These are phyloP conservation scores for Sebastes taczanowskii DNA, from an alignment of 2,797 vertebrate genomes.

Conservation along the genomic window DNA sequence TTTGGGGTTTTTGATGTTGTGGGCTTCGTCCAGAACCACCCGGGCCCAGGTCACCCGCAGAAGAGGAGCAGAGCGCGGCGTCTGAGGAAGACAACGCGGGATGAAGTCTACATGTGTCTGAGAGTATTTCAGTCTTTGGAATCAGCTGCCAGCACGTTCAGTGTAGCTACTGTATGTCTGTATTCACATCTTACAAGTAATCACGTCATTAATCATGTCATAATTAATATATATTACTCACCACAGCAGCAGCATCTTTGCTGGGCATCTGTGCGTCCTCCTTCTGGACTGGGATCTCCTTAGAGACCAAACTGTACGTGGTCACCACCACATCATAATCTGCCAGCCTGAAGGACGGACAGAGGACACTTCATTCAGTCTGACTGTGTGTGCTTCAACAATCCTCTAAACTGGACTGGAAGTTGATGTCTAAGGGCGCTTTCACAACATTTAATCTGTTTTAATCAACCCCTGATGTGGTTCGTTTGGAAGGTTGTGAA, in stretches of 20 bases:
- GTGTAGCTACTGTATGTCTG: background rate
- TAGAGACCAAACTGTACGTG: constrained; percentile 92
- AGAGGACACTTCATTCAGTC: background rate
- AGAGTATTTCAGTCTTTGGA: no score
- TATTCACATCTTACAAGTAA: background rate
- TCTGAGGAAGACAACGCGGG: constrained; percentile 39
- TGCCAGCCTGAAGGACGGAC: constrained; percentile 82
- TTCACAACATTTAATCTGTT: no score
- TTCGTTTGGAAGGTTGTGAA: no score
- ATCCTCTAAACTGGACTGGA: no score
- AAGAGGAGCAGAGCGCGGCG: constrained; percentile 75
- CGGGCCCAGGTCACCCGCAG: constrained; percentile 89
- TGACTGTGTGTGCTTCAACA: background rate
- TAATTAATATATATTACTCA: constrained; percentile 38
- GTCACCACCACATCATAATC: constrained; percentile 93
- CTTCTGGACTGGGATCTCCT: constrained; percentile 89
- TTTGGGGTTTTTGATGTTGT: constrained; percentile 94
- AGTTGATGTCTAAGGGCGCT: no score
- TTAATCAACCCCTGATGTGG: no score
- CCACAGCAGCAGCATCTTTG: constrained; percentile 74
- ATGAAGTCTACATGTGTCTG: background rate
- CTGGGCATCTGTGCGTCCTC: constrained; percentile 79
- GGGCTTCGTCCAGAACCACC: constrained; percentile 93
- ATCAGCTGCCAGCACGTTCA: background rate
- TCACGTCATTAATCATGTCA: no score